Evolutionary conservation across 2,888 invertebrate genomes (phyloP), one percentile per base, ranked within the genome.

Genomic region (Rhagonycha lutea): DNA sequence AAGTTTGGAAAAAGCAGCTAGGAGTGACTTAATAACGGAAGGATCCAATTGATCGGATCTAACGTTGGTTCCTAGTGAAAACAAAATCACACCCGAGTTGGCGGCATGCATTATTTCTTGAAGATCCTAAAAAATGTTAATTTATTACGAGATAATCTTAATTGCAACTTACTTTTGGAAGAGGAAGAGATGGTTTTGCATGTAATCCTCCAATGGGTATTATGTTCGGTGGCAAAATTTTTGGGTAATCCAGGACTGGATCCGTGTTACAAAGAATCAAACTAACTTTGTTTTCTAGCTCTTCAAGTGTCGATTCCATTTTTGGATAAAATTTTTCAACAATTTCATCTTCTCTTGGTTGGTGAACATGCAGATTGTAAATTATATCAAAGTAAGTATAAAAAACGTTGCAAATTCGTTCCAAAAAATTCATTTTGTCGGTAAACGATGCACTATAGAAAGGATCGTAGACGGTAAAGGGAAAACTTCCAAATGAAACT

Each of bases 161-260:
- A n/a, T 11, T 47, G 11, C 14, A 9, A 12, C n/a, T 14, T 74
- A 81, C 86, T 86, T 62, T 26, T 29, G 86, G 83, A 74, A 87
- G 73, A 28, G 65, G 14, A 78, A 83, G 81, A 0, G 81, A 68
- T 68, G 80, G 73, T 74, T 81, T 79, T 5, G 83, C 81, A 72
- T 87, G 87, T 14, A 87, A 72, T 26, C 86, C 86, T 24, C 86
- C 87, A 28, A 87, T 84, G 28, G 85, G 83, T 61, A 87, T 86
- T 68, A 86, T 83, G 78, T 87, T 86, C 10, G 86, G 86, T 11
- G 85, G 79, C 14, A 85, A 69, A 0, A 85, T 81, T 79, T 83
- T 83, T 2, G 85, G 81, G 74, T 81, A 81, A 79, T 84, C 82
- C 4, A 61, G 14, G 10, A 83, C 74, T 4, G 83, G 82, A 80